phyloP scores from a whole-genome alignment of 2,113 vertebrate species.

The Oncorhynchus gorbuscha region DNA sequence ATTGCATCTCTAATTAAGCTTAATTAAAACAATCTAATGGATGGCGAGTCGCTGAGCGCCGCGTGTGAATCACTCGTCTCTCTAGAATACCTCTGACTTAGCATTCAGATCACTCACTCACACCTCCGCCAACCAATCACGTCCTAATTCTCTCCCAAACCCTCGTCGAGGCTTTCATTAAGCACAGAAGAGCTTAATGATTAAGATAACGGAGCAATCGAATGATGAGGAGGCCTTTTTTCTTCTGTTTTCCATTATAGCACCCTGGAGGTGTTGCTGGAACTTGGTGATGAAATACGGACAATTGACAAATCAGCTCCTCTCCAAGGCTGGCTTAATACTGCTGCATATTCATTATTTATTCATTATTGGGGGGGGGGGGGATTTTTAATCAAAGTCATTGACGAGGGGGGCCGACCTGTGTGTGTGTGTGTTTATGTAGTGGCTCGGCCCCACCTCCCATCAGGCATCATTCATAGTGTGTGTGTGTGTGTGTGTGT shows the following conservation, averaged over 20 bases:
- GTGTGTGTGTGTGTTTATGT: neutral
- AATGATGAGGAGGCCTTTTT: conserved; percentile 65
- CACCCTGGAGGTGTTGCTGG: conserved; percentile 78
- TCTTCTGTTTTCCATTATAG: conserved; percentile 74
- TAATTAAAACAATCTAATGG: conserved; percentile 97
- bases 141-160: conserved; percentile 64
- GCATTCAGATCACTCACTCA: conserved; percentile 60
- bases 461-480: conserved; percentile 83
- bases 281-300: conserved; percentile 80
- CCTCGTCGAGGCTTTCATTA: conserved; percentile 78
- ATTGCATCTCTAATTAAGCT: conserved; percentile 96
- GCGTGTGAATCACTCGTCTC: conserved; percentile 75
- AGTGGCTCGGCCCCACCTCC: conserved; percentile 15
- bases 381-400: conserved; percentile 87
- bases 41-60: conserved; percentile 80
- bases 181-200: conserved; percentile 77
- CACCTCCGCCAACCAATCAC: conserved; percentile 67
- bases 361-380: conserved; percentile 19
- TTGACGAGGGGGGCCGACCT: conserved; percentile 49
- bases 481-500: conserved; percentile 16
- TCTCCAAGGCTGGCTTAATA: conserved; percentile 65
- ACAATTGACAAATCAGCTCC: conserved; percentile 86
- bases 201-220: conserved; percentile 73
- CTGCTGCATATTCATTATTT: conserved; percentile 85
- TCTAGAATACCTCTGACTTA: conserved; percentile 57